A percentile compares a stretch with the other conserved stretches of the same genome.
These are phyloP conservation scores for Toxostoma redivivum DNA, from an alignment of 2,113 vertebrate genomes.

Conservation along the genomic window DNA sequence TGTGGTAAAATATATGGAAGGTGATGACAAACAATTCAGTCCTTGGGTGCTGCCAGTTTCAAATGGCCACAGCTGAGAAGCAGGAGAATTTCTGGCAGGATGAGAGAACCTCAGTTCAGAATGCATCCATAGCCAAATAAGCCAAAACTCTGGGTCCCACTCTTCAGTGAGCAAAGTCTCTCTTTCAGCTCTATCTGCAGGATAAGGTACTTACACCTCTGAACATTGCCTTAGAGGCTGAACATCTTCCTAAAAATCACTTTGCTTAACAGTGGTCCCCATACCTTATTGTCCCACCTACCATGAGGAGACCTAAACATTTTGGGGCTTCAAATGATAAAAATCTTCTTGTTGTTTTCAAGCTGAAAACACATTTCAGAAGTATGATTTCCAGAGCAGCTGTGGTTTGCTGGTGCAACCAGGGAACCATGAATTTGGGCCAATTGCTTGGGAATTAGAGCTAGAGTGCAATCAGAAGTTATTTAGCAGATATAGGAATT, in stretches of 20 bases:
- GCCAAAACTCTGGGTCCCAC: background rate
- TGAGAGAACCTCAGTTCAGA: background rate
- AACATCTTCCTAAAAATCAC: background rate
- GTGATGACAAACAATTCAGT: background rate
- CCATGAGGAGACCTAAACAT: background rate
- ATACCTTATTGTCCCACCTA: background rate
- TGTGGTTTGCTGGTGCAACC: background rate
- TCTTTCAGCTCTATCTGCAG: background rate
- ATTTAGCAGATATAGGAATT: background rate
- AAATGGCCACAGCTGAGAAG: background rate
- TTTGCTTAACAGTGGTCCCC: background rate
- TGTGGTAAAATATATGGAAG: background rate
- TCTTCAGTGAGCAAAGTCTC: background rate
- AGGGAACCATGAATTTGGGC: background rate
- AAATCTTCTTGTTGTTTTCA: background rate
- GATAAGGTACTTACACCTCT: background rate
- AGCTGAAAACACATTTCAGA: background rate
- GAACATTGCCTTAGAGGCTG: background rate
- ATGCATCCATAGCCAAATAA: background rate
- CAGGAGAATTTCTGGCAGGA: background rate
- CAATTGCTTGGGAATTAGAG: background rate
- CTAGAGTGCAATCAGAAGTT: background rate
- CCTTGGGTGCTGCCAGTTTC: background rate
- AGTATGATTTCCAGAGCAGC: background rate
- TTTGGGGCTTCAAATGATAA: background rate